phyloP scores from a whole-genome alignment of 2,797 vertebrate genomes.

The Peromyscus nudipes region DNA sequence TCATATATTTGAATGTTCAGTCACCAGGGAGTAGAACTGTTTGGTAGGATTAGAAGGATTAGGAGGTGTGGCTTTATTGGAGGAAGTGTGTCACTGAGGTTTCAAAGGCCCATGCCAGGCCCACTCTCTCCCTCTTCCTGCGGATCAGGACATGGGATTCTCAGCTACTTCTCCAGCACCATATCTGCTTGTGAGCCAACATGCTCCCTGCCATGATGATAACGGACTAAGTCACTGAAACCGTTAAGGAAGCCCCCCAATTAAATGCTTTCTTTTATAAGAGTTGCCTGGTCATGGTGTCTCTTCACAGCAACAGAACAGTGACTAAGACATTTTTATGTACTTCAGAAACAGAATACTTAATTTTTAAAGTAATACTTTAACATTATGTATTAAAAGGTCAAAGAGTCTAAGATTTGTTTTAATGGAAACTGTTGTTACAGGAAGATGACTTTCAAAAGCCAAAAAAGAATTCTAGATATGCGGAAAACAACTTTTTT shows the following conservation, averaged over 20 bases:
- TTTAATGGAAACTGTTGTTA: constrained; percentile 22
- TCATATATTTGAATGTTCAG: not conserved
- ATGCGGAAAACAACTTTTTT: not conserved
- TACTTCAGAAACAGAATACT: constrained; percentile 35
- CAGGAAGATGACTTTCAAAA: constrained; percentile 30
- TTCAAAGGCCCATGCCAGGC: not conserved
- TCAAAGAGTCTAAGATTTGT: not conserved
- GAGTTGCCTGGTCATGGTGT: not conserved
- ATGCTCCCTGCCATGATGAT: not conserved
- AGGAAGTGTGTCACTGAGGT: not conserved
- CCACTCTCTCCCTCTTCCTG: not conserved
- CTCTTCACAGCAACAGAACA: not conserved
- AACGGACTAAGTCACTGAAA: not conserved
- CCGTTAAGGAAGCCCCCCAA: not conserved
- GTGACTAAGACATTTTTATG: not conserved
- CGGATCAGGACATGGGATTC: not conserved
- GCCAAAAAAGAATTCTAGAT: constrained; percentile 16
- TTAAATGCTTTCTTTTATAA: not conserved
- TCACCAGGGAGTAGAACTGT: not conserved
- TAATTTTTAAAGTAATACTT: constrained; percentile 41
- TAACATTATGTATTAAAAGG: not conserved
- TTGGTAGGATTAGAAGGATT: not conserved
- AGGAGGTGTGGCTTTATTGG: not conserved
- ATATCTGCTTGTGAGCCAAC: not conserved
- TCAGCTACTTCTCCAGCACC: not conserved